Evolutionary conservation across 1,140 invertebrate species (phyloP), one percentile per base, ranked within the genome.

Genomic region (Saccostrea cuccullata): DNA sequence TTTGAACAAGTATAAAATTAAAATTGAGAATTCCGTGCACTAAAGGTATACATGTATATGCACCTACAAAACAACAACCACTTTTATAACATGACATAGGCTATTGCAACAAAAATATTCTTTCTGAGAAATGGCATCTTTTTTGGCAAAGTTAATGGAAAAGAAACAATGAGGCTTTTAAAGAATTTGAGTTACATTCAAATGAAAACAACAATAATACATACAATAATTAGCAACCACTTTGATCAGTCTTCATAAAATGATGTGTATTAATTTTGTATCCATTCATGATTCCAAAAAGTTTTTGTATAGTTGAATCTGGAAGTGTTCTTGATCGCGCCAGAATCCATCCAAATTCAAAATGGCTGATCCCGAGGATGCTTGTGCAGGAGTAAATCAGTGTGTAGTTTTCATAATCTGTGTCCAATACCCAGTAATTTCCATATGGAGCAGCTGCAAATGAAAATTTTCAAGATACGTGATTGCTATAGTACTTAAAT

Each of bases 311-410:
- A 30, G 87, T 85, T 58, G 85, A 55, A 60, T 88, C 82, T n/a
- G 87, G 64, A 5, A 92, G 64, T 20, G 88, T 86, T 64, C 87
- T 88, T 36, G 89, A 77, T 88, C 92, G 85, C 13, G 90, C 82
- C 15, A 93, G 88, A 47, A 93, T 92, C 92, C 92, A 93, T 15
- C 89, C 91, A 85, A 92, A 92, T 89, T 93, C 92, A 82, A 89
- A 90, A 86, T 92, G 90, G 40, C 89, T 91, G 15, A 91, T 20
- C 23, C 90, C 89, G 0, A 90, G 55, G 2, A 93, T 87, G 23
- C 67, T 77, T 5, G 85, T 89, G 56, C 92, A 93, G 13, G 91
- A 90, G 84, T 90, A 93, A 40, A 93, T 90, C 0, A 91, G 85
- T 2, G 92, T 89, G 55, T 93, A 93, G 67, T 89, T 89, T 4